Evolutionary conservation across 2,113 vertebrate genomes (phyloP).

Genomic region (Nicator chloris): DNA sequence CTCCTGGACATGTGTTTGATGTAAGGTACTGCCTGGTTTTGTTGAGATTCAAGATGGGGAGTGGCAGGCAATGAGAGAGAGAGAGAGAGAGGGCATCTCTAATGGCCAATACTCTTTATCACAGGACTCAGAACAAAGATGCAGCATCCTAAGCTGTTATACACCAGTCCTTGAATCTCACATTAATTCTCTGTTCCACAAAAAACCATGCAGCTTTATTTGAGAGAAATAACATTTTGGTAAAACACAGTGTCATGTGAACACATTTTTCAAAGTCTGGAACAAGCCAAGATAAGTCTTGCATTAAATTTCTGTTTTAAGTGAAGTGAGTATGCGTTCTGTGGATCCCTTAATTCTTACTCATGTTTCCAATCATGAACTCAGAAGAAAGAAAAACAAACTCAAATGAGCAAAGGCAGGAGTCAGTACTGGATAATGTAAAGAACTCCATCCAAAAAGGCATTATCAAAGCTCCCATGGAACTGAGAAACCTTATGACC

Average conservation of each 20-base stretch:
- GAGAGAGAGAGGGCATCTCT: neutral
- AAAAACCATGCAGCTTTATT: neutral
- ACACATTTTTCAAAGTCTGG: neutral
- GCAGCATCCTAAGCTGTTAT: neutral
- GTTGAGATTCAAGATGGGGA: neutral
- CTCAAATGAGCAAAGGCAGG: neutral
- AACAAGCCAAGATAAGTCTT: neutral
- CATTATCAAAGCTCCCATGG: neutral
- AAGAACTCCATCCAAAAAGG: neutral
- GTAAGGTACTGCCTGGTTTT: neutral
- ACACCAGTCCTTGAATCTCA: neutral
- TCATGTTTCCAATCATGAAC: neutral
- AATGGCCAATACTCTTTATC: neutral
- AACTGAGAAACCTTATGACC: neutral
- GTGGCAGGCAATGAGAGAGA: neutral
- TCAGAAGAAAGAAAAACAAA: neutral
- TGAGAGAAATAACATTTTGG: neutral
- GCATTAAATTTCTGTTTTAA: neutral
- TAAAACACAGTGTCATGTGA: neutral
- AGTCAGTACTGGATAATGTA: neutral
- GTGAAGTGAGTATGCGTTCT: rapidly evolving
- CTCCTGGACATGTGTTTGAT: neutral
- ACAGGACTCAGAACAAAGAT: neutral
- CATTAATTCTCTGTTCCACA: neutral
- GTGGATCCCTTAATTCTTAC: neutral